Evolutionary conservation across 2,888 invertebrate genomes (phyloP).

Genomic region (Habroteleia sp.): DNA sequence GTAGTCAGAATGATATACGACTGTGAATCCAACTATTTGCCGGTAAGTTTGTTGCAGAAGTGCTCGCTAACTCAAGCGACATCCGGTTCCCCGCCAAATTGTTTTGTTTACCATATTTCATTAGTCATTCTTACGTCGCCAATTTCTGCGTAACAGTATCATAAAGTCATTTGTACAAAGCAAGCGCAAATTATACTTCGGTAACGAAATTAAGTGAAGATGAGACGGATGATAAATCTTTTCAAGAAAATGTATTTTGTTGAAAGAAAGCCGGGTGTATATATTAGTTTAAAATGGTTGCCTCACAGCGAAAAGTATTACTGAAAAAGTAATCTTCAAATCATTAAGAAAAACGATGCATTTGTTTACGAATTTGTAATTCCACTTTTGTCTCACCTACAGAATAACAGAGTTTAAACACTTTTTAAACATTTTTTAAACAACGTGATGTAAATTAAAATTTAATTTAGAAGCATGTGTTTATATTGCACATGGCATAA

Average conservation of each 20-base stretch:
- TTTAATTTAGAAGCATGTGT: no score
- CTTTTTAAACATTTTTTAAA: no score
- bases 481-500: no score
- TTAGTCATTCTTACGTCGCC: slow-evolving; percentile 63
- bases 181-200: slow-evolving; percentile 26
- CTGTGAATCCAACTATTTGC: slow-evolving; percentile 71
- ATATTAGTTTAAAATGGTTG: no score
- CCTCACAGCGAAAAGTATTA: no score
- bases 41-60: slow-evolving; percentile 67
- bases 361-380: no score
- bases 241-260: slow-evolving; percentile 19
- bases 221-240: slow-evolving; percentile 28
- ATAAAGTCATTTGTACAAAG: slow-evolving; percentile 53
- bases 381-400: no score
- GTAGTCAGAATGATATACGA: slow-evolving; percentile 72
- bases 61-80: slow-evolving; percentile 60
- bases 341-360: background rate
- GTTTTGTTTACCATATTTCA: slow-evolving; percentile 67
- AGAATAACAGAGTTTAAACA: no score
- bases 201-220: slow-evolving; percentile 41
- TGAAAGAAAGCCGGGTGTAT: no score
- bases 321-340: no score
- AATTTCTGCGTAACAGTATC: slow-evolving; percentile 50
- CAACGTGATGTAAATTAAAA: no score
- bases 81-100: slow-evolving; percentile 63